These are phyloP conservation scores for Suncus etruscus DNA, from an alignment of 2,113 vertebrate genomes.

Conservation along the genomic window DNA sequence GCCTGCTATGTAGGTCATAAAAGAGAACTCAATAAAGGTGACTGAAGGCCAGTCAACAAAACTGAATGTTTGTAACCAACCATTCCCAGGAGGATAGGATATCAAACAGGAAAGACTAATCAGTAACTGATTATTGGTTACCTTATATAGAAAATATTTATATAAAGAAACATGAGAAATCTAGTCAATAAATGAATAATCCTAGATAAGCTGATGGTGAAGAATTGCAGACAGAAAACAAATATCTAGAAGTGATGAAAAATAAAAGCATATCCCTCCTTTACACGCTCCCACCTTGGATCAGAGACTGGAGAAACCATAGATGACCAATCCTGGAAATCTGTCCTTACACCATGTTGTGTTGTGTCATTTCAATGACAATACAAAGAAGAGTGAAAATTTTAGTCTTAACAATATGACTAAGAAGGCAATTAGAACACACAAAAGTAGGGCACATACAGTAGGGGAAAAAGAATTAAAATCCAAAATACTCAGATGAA, in stretches of 20 bases:
- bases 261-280: constrained; percentile 36
- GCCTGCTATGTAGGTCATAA: not conserved
- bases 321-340: not conserved
- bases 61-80: too few species aligned
- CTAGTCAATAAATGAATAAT: constrained; percentile 5
- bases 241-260: constrained; percentile 28
- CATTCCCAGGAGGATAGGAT: not conserved
- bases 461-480: constrained; percentile 10
- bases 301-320: not conserved
- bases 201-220: not conserved
- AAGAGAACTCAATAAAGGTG: not conserved
- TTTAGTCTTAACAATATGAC: not conserved
- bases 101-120: not conserved
- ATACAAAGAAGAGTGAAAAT: constrained; percentile 10
- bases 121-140: not conserved
- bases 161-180: not conserved
- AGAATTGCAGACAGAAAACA: not conserved
- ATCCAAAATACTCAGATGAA: not conserved
- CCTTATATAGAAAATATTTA: not conserved
- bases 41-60: not conserved
- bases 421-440: constrained; percentile 1
- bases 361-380: not conserved
- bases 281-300: not conserved
- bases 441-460: not conserved
- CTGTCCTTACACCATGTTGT: not conserved